Evolutionary conservation across 2,113 vertebrate species (phyloP), one percentile per base, ranked within the genome.

Genomic region (Oreochromis niloticus): DNA sequence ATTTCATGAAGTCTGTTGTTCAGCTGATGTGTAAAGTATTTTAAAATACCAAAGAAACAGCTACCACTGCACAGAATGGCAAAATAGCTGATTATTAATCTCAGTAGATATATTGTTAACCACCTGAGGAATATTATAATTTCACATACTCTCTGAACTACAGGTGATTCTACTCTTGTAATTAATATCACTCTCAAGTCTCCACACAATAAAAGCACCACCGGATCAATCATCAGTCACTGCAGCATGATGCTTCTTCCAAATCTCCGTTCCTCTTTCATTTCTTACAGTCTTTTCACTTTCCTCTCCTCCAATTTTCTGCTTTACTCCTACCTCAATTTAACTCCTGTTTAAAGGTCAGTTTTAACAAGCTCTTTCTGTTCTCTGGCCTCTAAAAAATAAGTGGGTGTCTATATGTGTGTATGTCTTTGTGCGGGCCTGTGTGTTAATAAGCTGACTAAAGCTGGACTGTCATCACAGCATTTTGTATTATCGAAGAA

Each of bases 311-410:
- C 22, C 27, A 34, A 36, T 56, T 87, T 73, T 34, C 48, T 17
- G 50, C 54, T 56, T 43, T 43, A 48, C 68, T 82, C 41, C 59
- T 52, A 16, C 56, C 46, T 34, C 83, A 50, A 22, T 88, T 82
- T 8, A 84, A 83, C 66, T 91, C 80, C 59, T 80, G 54, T 46
- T 86, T 84, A 94, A 95, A 96, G 92, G 92, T 92, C 93, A 83
- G 41, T 80, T 92, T 91, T 96, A 95, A 96, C 93, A 93, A 95
- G 91, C 86, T 85, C 79, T 92, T 87, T 46, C 68, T 88, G 82
- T 88, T 92, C 88, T 81, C 57, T 75, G 55, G 57, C 41, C 66
- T 71, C 54, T 8, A 17, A 83, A 66, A 82, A 48, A 82, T 19
- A 66, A 54, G 88, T 81, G 80, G 85, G 87, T 66, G 80, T 66